Evolutionary conservation across 2,888 invertebrate species (phyloP).

Genomic region (Macrosiphum euphorbiae): DNA sequence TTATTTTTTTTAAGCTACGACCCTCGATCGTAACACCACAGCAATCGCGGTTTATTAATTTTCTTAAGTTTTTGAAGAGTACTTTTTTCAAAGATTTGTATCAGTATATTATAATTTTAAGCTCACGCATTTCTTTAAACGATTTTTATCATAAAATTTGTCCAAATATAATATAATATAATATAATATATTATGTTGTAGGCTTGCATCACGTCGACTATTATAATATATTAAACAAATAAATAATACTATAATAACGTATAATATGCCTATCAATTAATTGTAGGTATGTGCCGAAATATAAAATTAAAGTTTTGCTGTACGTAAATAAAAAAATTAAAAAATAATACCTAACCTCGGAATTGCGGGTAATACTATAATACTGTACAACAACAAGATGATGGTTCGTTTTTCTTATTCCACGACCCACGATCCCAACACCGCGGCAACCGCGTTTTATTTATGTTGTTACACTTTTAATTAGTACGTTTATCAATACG

Average conservation of each 20-base stretch:
- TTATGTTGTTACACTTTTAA: constrained; percentile 17
- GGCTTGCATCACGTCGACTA: background rate
- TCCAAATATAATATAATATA: too few species aligned
- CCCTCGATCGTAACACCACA: too few species aligned
- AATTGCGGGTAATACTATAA: background rate
- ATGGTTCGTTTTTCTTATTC: background rate
- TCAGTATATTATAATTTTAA: too few species aligned
- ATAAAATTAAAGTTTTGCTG: background rate
- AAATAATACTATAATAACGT: background rate
- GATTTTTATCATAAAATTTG: too few species aligned
- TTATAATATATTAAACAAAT: background rate
- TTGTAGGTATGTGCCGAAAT: background rate
- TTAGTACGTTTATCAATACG: background rate
- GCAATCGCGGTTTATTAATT: too few species aligned
- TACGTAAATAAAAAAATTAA: background rate
- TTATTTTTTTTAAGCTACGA: too few species aligned
- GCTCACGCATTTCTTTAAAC: too few species aligned
- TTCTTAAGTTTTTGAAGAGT: too few species aligned
- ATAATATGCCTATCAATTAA: background rate
- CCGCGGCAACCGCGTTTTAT: background rate
- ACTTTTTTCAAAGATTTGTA: background rate
- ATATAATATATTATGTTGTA: background rate
- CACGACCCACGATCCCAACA: background rate
- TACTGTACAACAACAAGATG: background rate
- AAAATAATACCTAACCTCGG: background rate